A percentile compares a stretch with the other conserved stretches of the same genome.
Conservation (phyloP, 2,888 invertebrate species). For the Disparrhopalites patrizii region DNA sequence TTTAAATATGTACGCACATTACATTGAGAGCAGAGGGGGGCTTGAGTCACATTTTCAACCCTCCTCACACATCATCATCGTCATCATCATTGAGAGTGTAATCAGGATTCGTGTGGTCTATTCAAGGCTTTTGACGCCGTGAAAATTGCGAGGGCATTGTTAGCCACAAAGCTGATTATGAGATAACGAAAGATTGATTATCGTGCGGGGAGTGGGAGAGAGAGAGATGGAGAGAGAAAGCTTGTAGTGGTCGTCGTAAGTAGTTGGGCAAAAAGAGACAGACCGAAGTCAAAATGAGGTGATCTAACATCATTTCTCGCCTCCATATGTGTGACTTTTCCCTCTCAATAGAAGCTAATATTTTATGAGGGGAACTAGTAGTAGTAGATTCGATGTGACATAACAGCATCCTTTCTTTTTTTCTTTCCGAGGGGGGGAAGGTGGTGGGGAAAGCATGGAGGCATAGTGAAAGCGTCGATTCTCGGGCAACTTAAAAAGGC, state of each 20-base stretch:
- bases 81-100: neutral
- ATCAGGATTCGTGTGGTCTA: constrained; percentile 16
- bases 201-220: constrained; percentile 14
- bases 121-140: constrained; percentile 9
- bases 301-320: constrained; percentile 27
- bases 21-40: neutral
- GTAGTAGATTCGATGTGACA: constrained; percentile 17
- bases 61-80: neutral
- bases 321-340: no score
- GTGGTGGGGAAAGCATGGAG: no score
- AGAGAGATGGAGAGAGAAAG: neutral
- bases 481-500: constrained; percentile 17
- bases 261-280: neutral
- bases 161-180: constrained; percentile 24
- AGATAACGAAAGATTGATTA: constrained; percentile 34
- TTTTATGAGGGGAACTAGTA: constrained; percentile 20
- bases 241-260: neutral
- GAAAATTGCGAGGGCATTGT: constrained; percentile 12
- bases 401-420: constrained; percentile 16
- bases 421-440: no score
- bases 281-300: constrained; percentile 22
- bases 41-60: neutral
- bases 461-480: no score
- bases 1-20: neutral
- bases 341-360: constrained; percentile 21